Base-by-base conservation (phyloP, 1,140 invertebrate species). In the Zaprionus tsacasi region DNA sequence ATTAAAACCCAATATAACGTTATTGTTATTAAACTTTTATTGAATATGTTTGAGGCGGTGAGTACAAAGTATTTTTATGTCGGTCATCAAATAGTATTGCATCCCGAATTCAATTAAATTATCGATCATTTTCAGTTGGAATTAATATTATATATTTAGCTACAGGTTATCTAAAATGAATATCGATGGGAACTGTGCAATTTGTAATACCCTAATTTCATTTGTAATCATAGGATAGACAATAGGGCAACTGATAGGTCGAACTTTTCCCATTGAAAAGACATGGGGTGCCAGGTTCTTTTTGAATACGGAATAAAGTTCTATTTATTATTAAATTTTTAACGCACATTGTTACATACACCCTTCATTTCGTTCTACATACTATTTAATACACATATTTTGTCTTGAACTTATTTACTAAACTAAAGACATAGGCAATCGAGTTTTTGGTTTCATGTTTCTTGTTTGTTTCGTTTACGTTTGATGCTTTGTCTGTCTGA, bases 301-400 rank as follows among this genome's bases (percentile, higher is more conserved):
- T 63, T 78, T 65, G 55, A 87, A 83, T 87, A 75, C 60, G 82
- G 82, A 87, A 87, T 87, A 87, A 87, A 87, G 73, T 78, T 78
- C 56, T 88, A 83, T 86, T 86, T 88, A 83, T 89, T 88, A 88
- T 83, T 88, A 72, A 75, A 78, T 82, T 73, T 80, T 87, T 72
- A 87, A 87, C 83, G 83, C 77, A 87, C 82, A 85, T 83, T 82
- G 68, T 82, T 83, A 83, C 81, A 85, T 72, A 87, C 82, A 83
- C 75, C 68, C 56, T 70, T 58, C 74, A 67, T 58, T 74, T 82
- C 74, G 33, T 61, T 78, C 85, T 88, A 88, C 81, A 89, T 70
- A 88, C 85, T 88, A 88, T 81, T 88, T 88, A 88, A 88, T 88
- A 88, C 83, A 89, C 83, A 76, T 72, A 79, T 68, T 74, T 89